Conservation (phyloP, 2,113 vertebrate species). For the Pseudonaja textilis region DNA sequence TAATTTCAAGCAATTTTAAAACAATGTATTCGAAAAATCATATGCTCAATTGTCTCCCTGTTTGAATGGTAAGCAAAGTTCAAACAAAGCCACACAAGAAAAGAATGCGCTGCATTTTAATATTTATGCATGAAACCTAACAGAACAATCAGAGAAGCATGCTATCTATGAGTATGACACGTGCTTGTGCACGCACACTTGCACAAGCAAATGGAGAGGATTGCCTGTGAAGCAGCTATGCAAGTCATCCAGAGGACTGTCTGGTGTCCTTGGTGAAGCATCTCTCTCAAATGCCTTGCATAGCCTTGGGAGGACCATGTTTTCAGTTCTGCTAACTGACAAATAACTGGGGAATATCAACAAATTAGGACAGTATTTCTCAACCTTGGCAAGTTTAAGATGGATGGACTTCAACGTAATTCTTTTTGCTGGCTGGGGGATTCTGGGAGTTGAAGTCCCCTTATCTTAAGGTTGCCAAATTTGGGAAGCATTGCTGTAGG, state of each 20-base stretch:
- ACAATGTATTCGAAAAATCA: neutral
- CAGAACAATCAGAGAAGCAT: neutral
- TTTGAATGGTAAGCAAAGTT: neutral
- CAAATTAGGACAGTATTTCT: neutral
- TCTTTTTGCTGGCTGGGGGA: neutral
- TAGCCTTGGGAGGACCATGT: neutral
- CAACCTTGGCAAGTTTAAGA: neutral
- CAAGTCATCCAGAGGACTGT: neutral
- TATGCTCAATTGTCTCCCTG: neutral
- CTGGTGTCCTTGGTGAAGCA: neutral
- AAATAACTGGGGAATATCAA: neutral
- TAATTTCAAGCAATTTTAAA: neutral
- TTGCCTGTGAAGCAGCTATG: neutral
- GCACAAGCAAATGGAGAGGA: neutral
- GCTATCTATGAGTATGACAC: neutral
- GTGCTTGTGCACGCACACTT: neutral
- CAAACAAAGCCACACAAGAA: neutral
- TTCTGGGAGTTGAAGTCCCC: neutral
- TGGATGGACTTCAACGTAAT: neutral
- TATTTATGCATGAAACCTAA: neutral
- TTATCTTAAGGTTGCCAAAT: too few relatives aligned
- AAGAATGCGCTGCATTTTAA: neutral
- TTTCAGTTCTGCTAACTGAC: neutral
- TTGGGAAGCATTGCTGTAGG: neutral
- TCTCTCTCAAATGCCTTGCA: neutral